phyloP scores from a whole-genome alignment of 2,797 vertebrate genomes.

The Brachyrhaphis roseni region DNA sequence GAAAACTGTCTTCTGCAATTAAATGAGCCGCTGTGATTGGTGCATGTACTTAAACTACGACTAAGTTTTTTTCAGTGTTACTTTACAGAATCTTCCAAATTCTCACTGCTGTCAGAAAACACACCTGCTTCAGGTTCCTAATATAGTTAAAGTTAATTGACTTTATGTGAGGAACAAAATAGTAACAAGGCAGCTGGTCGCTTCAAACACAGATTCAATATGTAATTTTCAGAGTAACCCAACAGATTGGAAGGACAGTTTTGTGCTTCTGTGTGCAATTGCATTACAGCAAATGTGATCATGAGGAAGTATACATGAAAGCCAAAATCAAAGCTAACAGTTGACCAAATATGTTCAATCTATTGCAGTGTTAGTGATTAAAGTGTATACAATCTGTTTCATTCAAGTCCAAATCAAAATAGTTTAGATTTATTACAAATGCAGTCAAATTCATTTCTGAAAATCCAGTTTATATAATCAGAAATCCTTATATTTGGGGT shows the following conservation, averaged over 20 bases:
- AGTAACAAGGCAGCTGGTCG: slow-evolving; percentile 32
- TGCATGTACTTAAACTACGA: slow-evolving; percentile 12
- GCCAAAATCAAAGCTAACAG: background rate
- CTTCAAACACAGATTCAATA: slow-evolving; percentile 51
- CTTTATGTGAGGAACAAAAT: slow-evolving; percentile 16
- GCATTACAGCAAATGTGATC: background rate
- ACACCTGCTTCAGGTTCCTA: slow-evolving; percentile 6
- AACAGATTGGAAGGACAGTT: slow-evolving; percentile 31
- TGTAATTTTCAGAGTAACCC: slow-evolving; percentile 32
- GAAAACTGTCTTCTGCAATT: slow-evolving; percentile 52
- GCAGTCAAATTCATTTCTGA: background rate
- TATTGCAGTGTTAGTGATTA: background rate
- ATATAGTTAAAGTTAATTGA: slow-evolving; percentile 31
- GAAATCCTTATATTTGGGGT: background rate
- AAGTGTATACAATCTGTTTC: background rate
- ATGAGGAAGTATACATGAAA: background rate
- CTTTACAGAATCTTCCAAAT: slow-evolving; percentile 35
- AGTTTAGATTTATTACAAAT: background rate
- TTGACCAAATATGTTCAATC: background rate
- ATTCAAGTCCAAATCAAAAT: background rate
- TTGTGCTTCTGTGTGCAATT: background rate
- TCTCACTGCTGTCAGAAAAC: slow-evolving; percentile 8
- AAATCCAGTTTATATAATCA: background rate
- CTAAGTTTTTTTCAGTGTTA: slow-evolving; percentile 26
- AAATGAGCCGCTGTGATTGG: slow-evolving; percentile 35